These are phyloP conservation scores for Meiosimyza platycephala DNA, from an alignment of 2,888 invertebrate genomes.

Conservation along the genomic window DNA sequence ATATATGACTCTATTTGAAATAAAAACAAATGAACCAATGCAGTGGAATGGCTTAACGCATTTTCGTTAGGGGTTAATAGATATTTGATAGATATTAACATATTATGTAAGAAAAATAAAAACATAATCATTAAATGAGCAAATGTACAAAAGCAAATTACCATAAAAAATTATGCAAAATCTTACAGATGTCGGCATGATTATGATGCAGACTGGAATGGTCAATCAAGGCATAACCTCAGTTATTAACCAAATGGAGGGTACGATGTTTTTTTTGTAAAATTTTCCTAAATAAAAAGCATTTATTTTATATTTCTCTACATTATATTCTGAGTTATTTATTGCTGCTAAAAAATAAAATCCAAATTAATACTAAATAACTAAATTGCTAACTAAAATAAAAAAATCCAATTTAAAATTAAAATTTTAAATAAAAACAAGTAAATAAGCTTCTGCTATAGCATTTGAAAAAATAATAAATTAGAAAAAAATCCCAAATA, in stretches of 20 bases:
- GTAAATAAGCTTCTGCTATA: constrained; percentile 17
- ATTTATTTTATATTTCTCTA: constrained; percentile 42
- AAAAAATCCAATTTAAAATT: constrained; percentile 20
- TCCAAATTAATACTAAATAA: constrained; percentile 35
- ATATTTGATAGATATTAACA: too few relatives aligned
- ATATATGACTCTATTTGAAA: too few relatives aligned
- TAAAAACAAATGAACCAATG: too few relatives aligned
- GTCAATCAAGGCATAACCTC: constrained; percentile 89
- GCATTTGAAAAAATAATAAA: not conserved
- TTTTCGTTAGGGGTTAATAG: too few relatives aligned
- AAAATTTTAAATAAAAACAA: not conserved
- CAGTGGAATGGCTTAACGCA: too few relatives aligned
- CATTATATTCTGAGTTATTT: constrained; percentile 53
- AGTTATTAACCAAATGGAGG: constrained; percentile 75
- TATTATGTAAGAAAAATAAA: constrained; percentile 1
- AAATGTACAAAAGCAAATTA: constrained; percentile 37
- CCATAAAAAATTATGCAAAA: constrained; percentile 49
- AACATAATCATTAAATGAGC: constrained; percentile 33
- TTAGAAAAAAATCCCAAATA: constrained; percentile 14
- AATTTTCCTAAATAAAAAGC: constrained; percentile 24
- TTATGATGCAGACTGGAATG: constrained; percentile 97
- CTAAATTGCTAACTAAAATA: constrained; percentile 14
- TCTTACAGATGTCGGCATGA: constrained; percentile 92
- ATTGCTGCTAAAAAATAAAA: constrained; percentile 57
- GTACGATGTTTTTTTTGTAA: constrained; percentile 71